These are phyloP conservation scores for Galleria mellonella DNA, from an alignment of 1,140 invertebrate species.

Conservation along the genomic window DNA sequence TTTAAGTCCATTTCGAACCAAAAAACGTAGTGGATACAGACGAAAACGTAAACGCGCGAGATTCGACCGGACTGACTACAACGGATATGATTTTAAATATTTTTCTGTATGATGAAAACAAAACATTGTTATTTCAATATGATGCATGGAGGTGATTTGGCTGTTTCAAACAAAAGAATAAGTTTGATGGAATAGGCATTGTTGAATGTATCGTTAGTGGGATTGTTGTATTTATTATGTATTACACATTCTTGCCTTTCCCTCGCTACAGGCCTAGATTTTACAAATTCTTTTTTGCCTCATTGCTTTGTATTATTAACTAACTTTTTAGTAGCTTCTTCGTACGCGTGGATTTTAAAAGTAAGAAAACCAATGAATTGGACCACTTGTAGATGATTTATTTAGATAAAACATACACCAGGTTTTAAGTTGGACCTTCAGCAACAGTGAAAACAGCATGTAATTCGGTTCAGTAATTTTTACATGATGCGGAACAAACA, in stretches of 20 bases:
- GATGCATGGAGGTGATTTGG: conserved; percentile 68
- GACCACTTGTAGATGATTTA: too few species aligned
- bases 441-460: too few species aligned
- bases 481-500: too few species aligned
- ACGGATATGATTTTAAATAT: conserved; percentile 44
- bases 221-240: conserved; percentile 52
- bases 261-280: too few species aligned
- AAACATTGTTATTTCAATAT: conserved; percentile 63
- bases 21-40: conserved; percentile 38
- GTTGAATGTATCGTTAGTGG: conserved; percentile 54
- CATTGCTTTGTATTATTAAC: too few species aligned
- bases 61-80: conserved; percentile 29
- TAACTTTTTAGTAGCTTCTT: too few species aligned
- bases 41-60: conserved; percentile 36
- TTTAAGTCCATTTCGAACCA: conserved; percentile 61
- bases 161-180: conserved; percentile 70
- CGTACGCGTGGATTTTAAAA: too few species aligned
- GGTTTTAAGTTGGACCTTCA: too few species aligned
- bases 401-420: too few species aligned
- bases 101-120: conserved; percentile 63
- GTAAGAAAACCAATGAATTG: too few species aligned
- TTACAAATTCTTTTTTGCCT: too few species aligned
- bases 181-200: conserved; percentile 59
- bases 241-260: conserved; percentile 1
- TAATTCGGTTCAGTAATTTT: too few species aligned